A percentile compares a stretch with the other conserved stretches of the same genome.
phyloP scores from a whole-genome alignment of 1,140 invertebrate species.

The Euglossa dilemma region DNA sequence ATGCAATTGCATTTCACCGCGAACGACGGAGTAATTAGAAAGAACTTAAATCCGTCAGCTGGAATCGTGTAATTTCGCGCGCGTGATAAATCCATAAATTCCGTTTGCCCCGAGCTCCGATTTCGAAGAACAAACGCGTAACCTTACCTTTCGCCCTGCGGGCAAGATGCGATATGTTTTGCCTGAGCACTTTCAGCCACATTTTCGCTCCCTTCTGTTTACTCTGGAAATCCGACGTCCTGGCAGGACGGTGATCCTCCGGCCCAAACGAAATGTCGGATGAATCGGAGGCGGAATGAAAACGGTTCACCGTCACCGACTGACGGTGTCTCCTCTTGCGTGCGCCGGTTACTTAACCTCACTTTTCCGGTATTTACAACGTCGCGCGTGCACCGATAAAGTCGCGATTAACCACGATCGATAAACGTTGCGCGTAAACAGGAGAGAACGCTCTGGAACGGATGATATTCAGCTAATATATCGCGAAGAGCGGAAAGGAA shows the following conservation, averaged over 20 bases:
- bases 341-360: conserved; percentile 45
- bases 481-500: background rate
- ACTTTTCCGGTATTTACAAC: conserved; percentile 18
- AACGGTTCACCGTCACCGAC: conserved; percentile 41
- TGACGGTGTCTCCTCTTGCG: background rate
- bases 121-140: background rate
- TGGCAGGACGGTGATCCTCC: background rate
- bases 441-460: background rate
- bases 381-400: conserved; percentile 20
- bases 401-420: background rate
- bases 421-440: background rate
- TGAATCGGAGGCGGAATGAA: background rate
- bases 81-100: conserved; percentile 10
- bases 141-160: conserved; percentile 76
- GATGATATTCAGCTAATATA: no score
- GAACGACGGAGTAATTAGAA: background rate
- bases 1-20: background rate
- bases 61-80: background rate
- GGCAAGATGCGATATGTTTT: conserved; percentile 77
- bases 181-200: conserved; percentile 79
- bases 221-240: conserved; percentile 53
- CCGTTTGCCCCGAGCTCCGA: background rate
- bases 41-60: background rate
- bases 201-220: conserved; percentile 70
- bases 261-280: conserved; percentile 2